These are phyloP conservation scores for Kryptopterus vitreolus DNA, from an alignment of 2,797 vertebrate species.

Conservation along the genomic window DNA sequence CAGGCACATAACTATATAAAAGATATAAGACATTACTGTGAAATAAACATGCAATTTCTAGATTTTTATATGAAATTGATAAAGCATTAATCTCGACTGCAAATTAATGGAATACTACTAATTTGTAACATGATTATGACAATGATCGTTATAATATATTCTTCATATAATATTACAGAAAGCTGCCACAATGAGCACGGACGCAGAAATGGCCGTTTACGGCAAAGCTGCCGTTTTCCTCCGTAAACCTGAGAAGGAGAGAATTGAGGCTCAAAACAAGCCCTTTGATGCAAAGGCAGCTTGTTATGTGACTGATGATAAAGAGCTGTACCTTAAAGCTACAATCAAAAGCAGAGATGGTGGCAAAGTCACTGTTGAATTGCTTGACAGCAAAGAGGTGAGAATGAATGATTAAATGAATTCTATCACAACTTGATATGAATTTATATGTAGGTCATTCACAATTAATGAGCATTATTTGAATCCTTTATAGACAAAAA, in stretches of 20 bases:
- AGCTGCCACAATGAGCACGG: conserved; percentile 75
- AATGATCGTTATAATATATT: background rate
- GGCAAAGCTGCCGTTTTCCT: conserved; percentile 73
- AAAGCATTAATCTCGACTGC: background rate
- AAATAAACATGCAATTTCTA: background rate
- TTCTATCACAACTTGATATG: background rate
- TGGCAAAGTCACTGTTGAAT: conserved; percentile 68
- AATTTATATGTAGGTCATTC: background rate
- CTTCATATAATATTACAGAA: background rate
- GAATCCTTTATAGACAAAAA: conserved; percentile 16
- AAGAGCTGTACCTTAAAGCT: conserved; percentile 71
- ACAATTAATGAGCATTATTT: background rate
- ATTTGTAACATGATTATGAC: background rate
- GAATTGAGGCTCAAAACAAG: conserved; percentile 76
- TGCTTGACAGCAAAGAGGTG: conserved; percentile 40
- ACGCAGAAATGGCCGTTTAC: conserved; percentile 71
- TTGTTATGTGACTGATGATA: conserved; percentile 72
- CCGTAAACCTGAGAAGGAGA: conserved; percentile 75
- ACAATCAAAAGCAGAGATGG: conserved; percentile 73
- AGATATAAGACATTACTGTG: background rate
- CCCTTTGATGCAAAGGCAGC: conserved; percentile 77
- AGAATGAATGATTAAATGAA: background rate
- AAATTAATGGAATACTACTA: background rate
- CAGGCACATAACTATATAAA: background rate
- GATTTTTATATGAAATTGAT: background rate